These are phyloP conservation scores for Hermaeophaga mercurialis DNA, from an alignment of 2,888 invertebrate species.

Conservation along the genomic window DNA sequence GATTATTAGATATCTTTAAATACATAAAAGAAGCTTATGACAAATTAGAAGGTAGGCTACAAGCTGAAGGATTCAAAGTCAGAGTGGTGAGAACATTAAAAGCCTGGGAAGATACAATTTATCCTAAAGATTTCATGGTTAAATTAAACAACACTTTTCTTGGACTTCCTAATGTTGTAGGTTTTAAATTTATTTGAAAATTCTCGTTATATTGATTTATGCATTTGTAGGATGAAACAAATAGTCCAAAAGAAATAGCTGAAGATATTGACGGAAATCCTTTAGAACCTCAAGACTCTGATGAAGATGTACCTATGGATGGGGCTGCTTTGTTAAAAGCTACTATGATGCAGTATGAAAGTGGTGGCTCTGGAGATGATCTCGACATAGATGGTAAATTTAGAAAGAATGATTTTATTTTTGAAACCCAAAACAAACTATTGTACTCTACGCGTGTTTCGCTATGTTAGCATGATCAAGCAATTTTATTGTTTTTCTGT, in stretches of 20 bases:
- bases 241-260: conserved; percentile 27
- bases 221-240: conserved; percentile 33
- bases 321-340: conserved; percentile 81
- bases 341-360: conserved; percentile 62
- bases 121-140: conserved; percentile 89
- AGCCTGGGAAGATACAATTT: conserved; percentile 99
- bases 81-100: conserved; percentile 87
- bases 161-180: conserved; percentile 66
- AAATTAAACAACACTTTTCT: conserved; percentile 89
- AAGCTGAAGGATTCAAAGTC: conserved; percentile 95
- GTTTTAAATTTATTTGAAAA: conserved; percentile 19
- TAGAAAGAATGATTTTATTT: too few species aligned
- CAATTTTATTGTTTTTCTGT: conserved; percentile 24
- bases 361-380: conserved; percentile 44
- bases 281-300: conserved; percentile 60
- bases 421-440: not conserved
- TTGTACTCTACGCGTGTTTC: not conserved
- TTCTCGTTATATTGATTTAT: not conserved
- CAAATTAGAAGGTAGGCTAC: conserved; percentile 79
- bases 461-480: not conserved
- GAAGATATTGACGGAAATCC: conserved; percentile 72
- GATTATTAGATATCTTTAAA: conserved; percentile 78
- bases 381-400: conserved; percentile 70
- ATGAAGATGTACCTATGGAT: conserved; percentile 76
- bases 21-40: conserved; percentile 74